phyloP scores from a whole-genome alignment of 2,113 vertebrate species.

The Psittacus erithacus region DNA sequence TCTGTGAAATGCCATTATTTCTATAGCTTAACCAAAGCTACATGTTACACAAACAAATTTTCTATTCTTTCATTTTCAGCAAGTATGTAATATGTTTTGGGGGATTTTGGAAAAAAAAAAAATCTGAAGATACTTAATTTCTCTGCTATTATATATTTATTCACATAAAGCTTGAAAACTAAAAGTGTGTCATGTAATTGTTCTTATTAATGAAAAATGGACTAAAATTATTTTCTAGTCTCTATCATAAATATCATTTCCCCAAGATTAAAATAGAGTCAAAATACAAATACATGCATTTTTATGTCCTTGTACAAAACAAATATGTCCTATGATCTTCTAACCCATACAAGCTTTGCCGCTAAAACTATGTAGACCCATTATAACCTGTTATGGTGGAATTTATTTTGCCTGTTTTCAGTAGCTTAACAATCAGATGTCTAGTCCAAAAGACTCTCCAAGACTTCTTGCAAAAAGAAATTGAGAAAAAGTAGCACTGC shows the following conservation, averaged over 20 bases:
- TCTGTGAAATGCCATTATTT: neutral
- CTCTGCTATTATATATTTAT: neutral
- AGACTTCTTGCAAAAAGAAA: neutral
- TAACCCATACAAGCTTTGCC: neutral
- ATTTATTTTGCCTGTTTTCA: neutral
- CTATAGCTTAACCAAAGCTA: neutral
- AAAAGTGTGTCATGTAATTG: neutral
- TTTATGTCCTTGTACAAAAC: neutral
- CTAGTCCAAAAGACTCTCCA: neutral
- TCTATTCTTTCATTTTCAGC: neutral
- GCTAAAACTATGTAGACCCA: neutral
- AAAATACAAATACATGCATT: neutral
- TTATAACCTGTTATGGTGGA: neutral
- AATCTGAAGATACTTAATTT: neutral
- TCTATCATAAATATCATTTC: neutral
- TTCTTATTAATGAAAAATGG: neutral
- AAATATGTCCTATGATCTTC: neutral
- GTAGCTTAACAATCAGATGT: neutral
- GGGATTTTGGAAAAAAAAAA: neutral
- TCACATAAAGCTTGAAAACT: neutral
- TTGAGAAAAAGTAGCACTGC: neutral
- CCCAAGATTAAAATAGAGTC: neutral
- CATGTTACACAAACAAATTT: neutral
- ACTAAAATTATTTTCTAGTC: neutral
- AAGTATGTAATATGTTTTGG: neutral